phyloP scores from a whole-genome alignment of 2,797 vertebrate genomes.

The Lagodon rhomboides region DNA sequence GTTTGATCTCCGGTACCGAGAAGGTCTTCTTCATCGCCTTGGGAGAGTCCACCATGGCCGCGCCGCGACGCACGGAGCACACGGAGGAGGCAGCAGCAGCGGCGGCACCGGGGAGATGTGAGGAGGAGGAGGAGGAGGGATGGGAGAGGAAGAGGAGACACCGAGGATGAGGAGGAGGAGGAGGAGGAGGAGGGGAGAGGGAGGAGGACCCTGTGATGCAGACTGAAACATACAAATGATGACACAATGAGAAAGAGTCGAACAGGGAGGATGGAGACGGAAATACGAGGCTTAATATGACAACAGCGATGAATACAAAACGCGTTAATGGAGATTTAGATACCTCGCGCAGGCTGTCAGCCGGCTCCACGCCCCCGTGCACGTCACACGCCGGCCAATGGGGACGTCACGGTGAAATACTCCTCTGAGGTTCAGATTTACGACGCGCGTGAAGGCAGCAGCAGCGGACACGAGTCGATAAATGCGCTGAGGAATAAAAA shows the following conservation, averaged over 20 bases:
- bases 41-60: slow-evolving; percentile 87
- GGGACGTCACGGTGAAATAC: neutral
- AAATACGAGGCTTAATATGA: neutral
- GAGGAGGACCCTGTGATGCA: slow-evolving; percentile 61
- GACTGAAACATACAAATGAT: neutral
- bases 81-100: slow-evolving; percentile 28
- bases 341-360: neutral
- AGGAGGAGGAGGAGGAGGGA: slow-evolving; percentile 52
- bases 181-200: slow-evolving; percentile 23
- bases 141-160: slow-evolving; percentile 24
- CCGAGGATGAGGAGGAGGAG: slow-evolving; percentile 16
- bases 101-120: slow-evolving; percentile 40
- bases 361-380: slow-evolving; percentile 29
- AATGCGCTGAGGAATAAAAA: no score
- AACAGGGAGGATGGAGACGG: neutral
- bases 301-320: neutral
- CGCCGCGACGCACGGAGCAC: slow-evolving; percentile 52
- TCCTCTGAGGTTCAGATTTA: neutral
- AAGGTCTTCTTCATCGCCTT: slow-evolving; percentile 84
- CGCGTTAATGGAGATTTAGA: neutral
- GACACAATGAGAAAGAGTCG: neutral
- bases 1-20: slow-evolving; percentile 91
- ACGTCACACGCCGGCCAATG: slow-evolving; percentile 41
- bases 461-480: rapidly evolving
- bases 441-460: neutral